Conservation (phyloP, 2,888 invertebrate genomes). For the Toxonevra muliebris region DNA sequence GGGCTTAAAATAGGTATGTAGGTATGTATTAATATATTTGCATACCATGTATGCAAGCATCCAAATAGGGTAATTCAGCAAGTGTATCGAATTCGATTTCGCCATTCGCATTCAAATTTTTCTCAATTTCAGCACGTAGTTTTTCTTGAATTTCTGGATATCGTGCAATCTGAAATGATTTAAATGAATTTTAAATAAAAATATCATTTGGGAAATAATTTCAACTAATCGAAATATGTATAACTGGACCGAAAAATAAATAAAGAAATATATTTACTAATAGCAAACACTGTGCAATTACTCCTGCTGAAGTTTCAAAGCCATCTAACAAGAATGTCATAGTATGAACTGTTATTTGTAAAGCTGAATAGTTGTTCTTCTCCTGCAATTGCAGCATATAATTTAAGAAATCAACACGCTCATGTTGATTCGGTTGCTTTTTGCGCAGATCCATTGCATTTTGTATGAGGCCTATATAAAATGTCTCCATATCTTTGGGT, state of each 20-base stretch:
- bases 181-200: not conserved
- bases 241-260: not conserved
- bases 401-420: conserved; percentile 59
- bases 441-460: conserved; percentile 51
- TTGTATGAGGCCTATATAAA: conserved; percentile 51
- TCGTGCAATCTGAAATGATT: conserved; percentile 46
- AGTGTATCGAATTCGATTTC: conserved; percentile 54
- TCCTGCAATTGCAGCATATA: too few species aligned
- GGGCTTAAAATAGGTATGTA: too few species aligned
- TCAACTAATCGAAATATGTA: too few species aligned
- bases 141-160: conserved; percentile 49
- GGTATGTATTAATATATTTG: too few species aligned
- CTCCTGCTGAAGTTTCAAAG: conserved; percentile 58
- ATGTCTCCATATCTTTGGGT: conserved; percentile 69
- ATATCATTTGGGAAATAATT: too few species aligned
- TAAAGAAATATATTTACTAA: conserved; percentile 40
- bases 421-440: conserved; percentile 34
- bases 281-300: conserved; percentile 51
- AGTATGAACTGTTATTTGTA: conserved; percentile 50
- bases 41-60: conserved; percentile 59
- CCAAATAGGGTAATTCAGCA: conserved; percentile 55
- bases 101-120: conserved; percentile 38
- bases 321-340: conserved; percentile 63
- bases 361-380: conserved; percentile 48
- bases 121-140: conserved; percentile 51